phyloP scores from a whole-genome alignment of 92 coral and sea anemone genomes.

The Bergia puertoricense region DNA sequence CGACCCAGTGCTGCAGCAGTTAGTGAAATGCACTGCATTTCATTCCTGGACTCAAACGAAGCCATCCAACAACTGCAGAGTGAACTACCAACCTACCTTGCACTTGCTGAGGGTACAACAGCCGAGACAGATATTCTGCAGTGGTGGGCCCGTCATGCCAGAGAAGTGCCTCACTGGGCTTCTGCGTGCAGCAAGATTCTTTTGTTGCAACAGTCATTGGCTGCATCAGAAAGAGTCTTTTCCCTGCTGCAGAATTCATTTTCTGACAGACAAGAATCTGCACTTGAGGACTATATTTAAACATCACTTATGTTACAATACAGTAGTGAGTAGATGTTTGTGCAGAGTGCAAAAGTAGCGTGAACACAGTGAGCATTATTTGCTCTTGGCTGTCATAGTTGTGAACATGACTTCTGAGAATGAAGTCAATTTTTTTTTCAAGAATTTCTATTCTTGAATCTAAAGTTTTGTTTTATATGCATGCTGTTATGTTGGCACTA shows the following conservation, averaged over 20 bases:
- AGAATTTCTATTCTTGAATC: background rate
- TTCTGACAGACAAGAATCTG: too few relatives aligned
- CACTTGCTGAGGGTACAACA: constrained; percentile 14
- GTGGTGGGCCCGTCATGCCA: constrained; percentile 30
- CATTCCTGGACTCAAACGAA: constrained; percentile 33
- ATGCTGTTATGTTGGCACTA: background rate
- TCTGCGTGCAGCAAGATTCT: constrained; percentile 43
- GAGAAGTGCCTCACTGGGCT: constrained; percentile 28
- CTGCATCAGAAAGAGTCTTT: constrained; percentile 1
- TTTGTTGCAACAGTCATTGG: constrained; percentile 50
- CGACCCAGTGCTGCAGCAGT: constrained; percentile 53
- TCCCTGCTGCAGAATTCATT: constrained; percentile 13
- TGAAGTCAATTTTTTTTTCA: constrained; percentile 1
- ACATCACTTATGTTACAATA: too few relatives aligned
- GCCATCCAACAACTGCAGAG: constrained; percentile 12
- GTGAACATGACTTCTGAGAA: background rate
- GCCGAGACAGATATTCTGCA: constrained; percentile 29
- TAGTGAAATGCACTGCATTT: constrained; percentile 44
- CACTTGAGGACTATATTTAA: too few relatives aligned
- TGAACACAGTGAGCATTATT: too few relatives aligned
- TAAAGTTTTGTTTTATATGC: too few relatives aligned
- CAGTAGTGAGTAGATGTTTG: too few relatives aligned
- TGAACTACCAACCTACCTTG: constrained; percentile 41
- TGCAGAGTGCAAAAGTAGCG: too few relatives aligned
- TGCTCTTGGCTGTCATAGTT: too few relatives aligned